Evolutionary conservation across 1,140 invertebrate genomes (phyloP), one percentile per base, ranked within the genome.

Genomic region (Drosophila hydei): DNA sequence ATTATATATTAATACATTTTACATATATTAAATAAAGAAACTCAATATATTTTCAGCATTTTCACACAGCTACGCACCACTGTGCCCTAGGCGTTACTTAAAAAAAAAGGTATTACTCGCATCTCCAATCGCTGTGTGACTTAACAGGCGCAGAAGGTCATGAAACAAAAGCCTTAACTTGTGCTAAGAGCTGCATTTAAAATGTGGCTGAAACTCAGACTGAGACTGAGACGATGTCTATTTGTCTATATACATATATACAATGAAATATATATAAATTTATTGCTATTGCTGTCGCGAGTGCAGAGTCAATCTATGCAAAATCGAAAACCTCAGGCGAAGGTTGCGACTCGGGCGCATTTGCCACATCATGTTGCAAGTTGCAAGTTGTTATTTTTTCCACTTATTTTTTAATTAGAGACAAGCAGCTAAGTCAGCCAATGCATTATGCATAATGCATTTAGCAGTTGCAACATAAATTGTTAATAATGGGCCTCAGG

Each of bases 371-470:
- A 33, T 56, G 60, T 48, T 70, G 64, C 56, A 68, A 33, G 30
- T 33, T 33, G 43, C 38, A 33, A 51, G 2, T n/a, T 30, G 14
- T 33, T 48, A 48, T 4, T 36, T 33, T 45, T 21, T 40, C 40
- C 8, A n/a, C 14, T 56, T 21, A 45, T 47, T 55, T 73, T 73
- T 73, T 73, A 73, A 69, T 69, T 70, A 55, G 23, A 55, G 25
- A 47, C 45, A 56, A 30, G 63, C 67, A 80, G 65, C 50, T 67
- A 36, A 27, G 60, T 43, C 50, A 52, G 62, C 50, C 42, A 80
- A 80, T 77, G 61, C 80, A 79, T 85, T 67, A 84, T 84, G 79
- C 80, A 79, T 85, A 63, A 85, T 84, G 79, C 72, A 85, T 67
- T 77, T 60, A 42, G 45, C 45, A 58, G 23, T 43, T 62, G 42